phyloP scores from a whole-genome alignment of 2,797 vertebrate species.

The Poecile montanus region DNA sequence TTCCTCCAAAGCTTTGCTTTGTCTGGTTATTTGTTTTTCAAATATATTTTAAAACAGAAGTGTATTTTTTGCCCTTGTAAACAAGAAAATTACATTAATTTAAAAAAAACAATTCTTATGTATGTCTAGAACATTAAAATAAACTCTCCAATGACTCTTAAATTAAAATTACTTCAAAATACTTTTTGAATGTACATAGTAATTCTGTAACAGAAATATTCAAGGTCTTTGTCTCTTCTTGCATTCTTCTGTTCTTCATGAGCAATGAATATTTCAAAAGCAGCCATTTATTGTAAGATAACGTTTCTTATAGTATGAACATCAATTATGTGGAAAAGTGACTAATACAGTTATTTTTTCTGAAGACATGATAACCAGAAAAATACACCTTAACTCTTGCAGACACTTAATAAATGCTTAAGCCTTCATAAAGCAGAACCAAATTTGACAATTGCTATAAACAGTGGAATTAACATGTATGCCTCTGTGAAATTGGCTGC shows the following conservation, averaged over 20 bases:
- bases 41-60: neutral
- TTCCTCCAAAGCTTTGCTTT: neutral
- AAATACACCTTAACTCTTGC: slow-evolving; percentile 29
- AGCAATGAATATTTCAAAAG: slow-evolving; percentile 19
- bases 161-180: neutral
- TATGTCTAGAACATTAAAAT: neutral
- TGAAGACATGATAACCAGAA: slow-evolving; percentile 36
- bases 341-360: slow-evolving; percentile 54
- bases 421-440: neutral
- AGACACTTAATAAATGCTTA: slow-evolving; percentile 23
- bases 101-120: neutral
- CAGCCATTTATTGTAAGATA: neutral
- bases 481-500: neutral
- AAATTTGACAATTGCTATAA: neutral
- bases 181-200: neutral
- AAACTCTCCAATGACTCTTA: neutral
- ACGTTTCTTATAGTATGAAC: neutral
- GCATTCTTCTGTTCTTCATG: neutral
- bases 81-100: neutral
- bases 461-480: neutral
- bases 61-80: neutral
- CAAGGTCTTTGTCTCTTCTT: neutral
- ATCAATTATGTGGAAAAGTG: slow-evolving; percentile 47
- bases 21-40: neutral
- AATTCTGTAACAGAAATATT: neutral